Evolutionary conservation across 2,797 vertebrate genomes (phyloP).

Genomic region (Pantherophis alleghaniensis): DNA sequence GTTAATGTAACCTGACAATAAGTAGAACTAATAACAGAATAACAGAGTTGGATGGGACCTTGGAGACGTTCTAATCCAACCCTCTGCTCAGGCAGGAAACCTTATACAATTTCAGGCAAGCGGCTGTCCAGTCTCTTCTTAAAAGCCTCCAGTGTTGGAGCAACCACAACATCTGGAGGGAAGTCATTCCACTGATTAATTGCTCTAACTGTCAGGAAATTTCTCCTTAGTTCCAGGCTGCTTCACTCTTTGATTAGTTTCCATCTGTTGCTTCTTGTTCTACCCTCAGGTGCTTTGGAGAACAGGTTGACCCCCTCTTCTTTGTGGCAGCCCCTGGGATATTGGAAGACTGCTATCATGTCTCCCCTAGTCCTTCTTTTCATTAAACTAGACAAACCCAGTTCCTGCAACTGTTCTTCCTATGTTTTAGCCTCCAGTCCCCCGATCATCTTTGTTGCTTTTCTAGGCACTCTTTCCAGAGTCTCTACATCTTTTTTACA

Average conservation of each 20-base stretch:
- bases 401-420: not conserved
- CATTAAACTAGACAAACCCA: not conserved
- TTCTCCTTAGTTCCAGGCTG: not conserved
- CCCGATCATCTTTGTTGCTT: not conserved
- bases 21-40: not conserved
- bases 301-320: not conserved
- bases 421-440: not conserved
- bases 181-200: not conserved
- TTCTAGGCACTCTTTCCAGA: not conserved
- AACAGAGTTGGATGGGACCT: not conserved
- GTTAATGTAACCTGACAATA: not conserved
- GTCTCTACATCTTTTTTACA: not conserved
- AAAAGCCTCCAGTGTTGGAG: not conserved
- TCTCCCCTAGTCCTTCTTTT: not conserved
- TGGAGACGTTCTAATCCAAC: not conserved
- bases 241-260: not conserved
- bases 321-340: not conserved
- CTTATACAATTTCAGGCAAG: not conserved
- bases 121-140: not conserved
- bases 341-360: not conserved
- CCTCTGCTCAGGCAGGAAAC: not conserved
- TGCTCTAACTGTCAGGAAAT: not conserved
- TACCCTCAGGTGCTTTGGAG: not conserved
- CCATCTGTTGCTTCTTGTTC: not conserved
- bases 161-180: not conserved